A percentile compares a stretch with the other conserved stretches of the same genome.
Evolutionary conservation across 2,888 invertebrate genomes (phyloP).

Genomic region (Formica aserva): DNA sequence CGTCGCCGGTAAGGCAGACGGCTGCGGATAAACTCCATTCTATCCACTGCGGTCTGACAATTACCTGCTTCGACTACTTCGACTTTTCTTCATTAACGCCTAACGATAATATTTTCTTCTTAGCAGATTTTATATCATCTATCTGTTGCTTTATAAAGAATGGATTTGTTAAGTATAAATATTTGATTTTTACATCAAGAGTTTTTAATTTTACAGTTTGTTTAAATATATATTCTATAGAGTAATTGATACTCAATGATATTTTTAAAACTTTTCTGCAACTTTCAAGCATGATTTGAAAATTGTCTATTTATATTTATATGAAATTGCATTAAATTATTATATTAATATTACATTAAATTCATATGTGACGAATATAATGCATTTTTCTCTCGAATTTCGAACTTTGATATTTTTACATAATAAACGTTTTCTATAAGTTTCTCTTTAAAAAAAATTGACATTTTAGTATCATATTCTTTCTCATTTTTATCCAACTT

Average conservation of each 20-base stretch:
- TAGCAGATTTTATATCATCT: neutral
- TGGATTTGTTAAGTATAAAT: slow-evolving; percentile 7
- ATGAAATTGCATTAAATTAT: neutral
- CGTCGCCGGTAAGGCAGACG: slow-evolving; percentile 66
- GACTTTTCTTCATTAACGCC: slow-evolving; percentile 34
- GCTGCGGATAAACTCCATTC: slow-evolving; percentile 60
- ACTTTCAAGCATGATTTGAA: neutral
- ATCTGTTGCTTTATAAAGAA: neutral
- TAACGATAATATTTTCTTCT: slow-evolving; percentile 54
- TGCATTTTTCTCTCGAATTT: neutral
- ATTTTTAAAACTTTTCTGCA: neutral
- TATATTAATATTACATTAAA: neutral
- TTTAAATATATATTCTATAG: neutral
- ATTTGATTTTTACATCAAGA: neutral
- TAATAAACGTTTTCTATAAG: neutral
- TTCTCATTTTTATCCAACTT: neutral
- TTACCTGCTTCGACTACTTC: slow-evolving; percentile 38
- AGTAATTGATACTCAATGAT: neutral
- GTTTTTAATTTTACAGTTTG: neutral
- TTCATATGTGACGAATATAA: neutral
- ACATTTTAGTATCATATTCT: neutral
- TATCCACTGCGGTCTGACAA: slow-evolving; percentile 23
- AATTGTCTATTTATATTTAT: neutral
- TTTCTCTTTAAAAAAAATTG: neutral
- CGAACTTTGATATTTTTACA: neutral